Percentiles rank a stretch among this genome's conserved stretches.
Evolutionary conservation across 2,888 invertebrate genomes (phyloP).

Genomic region (Ferrisia virgata): DNA sequence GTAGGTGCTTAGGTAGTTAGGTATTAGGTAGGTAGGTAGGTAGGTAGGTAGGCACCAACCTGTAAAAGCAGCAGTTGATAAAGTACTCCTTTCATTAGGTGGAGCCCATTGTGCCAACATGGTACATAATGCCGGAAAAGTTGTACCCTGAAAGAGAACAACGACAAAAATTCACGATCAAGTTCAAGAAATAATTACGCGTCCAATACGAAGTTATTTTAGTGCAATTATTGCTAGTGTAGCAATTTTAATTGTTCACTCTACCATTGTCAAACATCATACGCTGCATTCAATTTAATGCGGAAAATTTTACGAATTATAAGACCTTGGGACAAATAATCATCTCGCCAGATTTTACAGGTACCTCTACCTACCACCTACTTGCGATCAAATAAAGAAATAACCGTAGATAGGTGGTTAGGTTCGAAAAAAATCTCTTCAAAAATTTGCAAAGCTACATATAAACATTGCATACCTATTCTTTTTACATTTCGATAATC

Average conservation of each 20-base stretch:
- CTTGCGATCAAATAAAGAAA: no score
- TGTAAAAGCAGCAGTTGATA: constrained; percentile 52
- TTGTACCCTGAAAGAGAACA: constrained; percentile 51
- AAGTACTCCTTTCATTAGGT: constrained; percentile 52
- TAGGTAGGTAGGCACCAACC: constrained; percentile 48
- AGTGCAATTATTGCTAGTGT: no score
- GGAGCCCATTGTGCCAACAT: constrained; percentile 54
- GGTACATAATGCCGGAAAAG: constrained; percentile 55
- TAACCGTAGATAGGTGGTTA: no score
- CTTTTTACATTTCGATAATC: background rate
- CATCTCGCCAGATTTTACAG: background rate
- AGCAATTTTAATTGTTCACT: no score
- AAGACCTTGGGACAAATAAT: background rate
- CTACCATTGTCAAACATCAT: background rate
- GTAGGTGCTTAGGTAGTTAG: no score
- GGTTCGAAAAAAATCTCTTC: background rate
- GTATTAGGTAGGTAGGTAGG: background rate
- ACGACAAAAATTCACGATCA: no score
- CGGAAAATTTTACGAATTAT: background rate
- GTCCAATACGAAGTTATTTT: no score
- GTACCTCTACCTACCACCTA: background rate
- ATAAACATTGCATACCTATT: background rate
- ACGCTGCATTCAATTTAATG: background rate
- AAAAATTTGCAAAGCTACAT: background rate
- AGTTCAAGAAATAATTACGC: no score